Conservation (phyloP, 2,113 vertebrate species). For the Tangachromis dhanisi region DNA sequence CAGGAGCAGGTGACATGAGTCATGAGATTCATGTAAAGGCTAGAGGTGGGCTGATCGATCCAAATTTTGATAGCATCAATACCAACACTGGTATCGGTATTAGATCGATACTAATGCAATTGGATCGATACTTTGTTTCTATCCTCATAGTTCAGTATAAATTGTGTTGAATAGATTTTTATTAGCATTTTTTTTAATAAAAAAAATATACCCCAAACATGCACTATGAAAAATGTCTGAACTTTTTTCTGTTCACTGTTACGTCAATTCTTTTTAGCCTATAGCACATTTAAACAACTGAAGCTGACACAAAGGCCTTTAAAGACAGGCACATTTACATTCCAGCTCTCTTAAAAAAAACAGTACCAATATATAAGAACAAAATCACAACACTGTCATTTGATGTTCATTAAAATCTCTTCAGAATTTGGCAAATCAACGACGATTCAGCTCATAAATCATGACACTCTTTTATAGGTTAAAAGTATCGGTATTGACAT, state of each 20-base stretch:
- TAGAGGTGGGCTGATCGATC: neutral
- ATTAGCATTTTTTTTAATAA: neutral
- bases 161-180: neutral
- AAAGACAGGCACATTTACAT: neutral
- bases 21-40: neutral
- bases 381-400: neutral
- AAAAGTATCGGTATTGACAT: neutral
- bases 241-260: neutral
- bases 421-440: neutral
- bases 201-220: neutral
- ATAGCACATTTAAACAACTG: neutral
- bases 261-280: neutral
- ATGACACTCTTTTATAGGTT: neutral
- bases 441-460: neutral
- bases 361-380: neutral
- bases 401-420: neutral
- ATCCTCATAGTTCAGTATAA: neutral
- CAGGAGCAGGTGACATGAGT: neutral
- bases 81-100: neutral
- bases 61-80: neutral
- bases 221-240: neutral
- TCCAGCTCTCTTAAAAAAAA: neutral
- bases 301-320: neutral
- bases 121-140: neutral
- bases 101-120: neutral